These are phyloP conservation scores for Hermetia illucens DNA, from an alignment of 1,140 invertebrate species.

Conservation along the genomic window DNA sequence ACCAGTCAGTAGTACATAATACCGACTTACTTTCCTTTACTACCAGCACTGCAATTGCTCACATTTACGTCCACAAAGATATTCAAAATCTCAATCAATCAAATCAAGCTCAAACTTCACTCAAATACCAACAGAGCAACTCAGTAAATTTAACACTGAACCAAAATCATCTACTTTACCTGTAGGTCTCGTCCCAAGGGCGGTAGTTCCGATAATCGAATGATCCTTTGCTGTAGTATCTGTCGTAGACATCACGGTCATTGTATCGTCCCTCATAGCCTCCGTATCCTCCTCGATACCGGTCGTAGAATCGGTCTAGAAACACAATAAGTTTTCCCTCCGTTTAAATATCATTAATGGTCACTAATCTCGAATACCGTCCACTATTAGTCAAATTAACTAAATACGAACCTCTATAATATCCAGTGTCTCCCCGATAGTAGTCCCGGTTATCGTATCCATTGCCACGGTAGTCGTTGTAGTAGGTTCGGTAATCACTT, in stretches of 20 bases:
- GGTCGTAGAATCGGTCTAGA: constrained; percentile 25
- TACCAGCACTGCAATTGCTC: too few relatives aligned
- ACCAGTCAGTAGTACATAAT: too few relatives aligned
- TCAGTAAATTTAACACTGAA: too few relatives aligned
- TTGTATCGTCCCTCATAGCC: constrained; percentile 11
- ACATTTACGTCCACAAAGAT: too few relatives aligned
- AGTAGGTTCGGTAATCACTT: constrained; percentile 5
- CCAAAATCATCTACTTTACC: constrained; percentile 29
- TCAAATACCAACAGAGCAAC: too few relatives aligned
- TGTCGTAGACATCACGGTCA: constrained; percentile 20
- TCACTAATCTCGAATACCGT: too few relatives aligned
- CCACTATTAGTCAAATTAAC: too few relatives aligned
- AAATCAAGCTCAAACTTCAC: too few relatives aligned
- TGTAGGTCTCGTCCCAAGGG: constrained; percentile 33
- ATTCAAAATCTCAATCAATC: too few relatives aligned
- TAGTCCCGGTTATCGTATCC: constrained; percentile 29
- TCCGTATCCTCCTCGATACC: constrained; percentile 11
- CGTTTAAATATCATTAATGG: too few relatives aligned
- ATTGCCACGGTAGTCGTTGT: constrained; percentile 24
- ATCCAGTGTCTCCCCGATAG: constrained; percentile 10
- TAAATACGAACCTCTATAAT: too few relatives aligned
- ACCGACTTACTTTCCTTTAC: too few relatives aligned
- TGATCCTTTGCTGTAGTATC: constrained; percentile 12
- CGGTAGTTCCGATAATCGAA: constrained; percentile 32
- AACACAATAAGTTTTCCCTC: constrained; percentile 3